Conservation (phyloP, 2,797 vertebrate species). For the Takifugu ocellatus region DNA sequence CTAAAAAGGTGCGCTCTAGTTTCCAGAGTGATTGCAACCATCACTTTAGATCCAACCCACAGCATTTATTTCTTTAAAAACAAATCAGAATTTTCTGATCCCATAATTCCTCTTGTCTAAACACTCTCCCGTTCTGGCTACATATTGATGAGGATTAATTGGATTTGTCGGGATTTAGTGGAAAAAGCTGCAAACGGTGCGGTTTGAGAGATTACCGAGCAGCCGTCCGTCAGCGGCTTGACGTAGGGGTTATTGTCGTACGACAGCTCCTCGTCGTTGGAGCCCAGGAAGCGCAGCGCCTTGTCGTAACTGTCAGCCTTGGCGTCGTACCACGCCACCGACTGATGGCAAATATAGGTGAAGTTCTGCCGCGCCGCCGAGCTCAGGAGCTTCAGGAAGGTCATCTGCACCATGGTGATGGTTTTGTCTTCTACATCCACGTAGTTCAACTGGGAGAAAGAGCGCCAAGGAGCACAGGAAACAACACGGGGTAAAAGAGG, state of each 20-base stretch:
- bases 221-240: slow-evolving; percentile 88
- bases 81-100: no score
- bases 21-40: no score
- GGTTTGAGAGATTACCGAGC: slow-evolving; percentile 80
- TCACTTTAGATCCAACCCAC: no score
- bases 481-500: not conserved
- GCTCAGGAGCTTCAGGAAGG: slow-evolving; percentile 96
- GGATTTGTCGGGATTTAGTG: no score
- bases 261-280: slow-evolving; percentile 98
- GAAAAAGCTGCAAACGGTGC: no score
- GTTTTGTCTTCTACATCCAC: slow-evolving; percentile 84
- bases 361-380: slow-evolving; percentile 95
- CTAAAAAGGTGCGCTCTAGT: no score
- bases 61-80: no score
- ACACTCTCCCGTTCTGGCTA: no score
- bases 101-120: no score
- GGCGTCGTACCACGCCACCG: slow-evolving; percentile 89
- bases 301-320: slow-evolving; percentile 87
- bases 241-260: slow-evolving; percentile 95
- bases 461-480: not conserved
- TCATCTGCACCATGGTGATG: slow-evolving; percentile 95
- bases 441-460: slow-evolving; percentile 84
- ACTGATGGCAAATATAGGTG: slow-evolving; percentile 96
- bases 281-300: slow-evolving; percentile 94
- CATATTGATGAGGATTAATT: not conserved